Evolutionary conservation across 2,888 invertebrate genomes (phyloP).

Genomic region (Eubasilissa splendida): DNA sequence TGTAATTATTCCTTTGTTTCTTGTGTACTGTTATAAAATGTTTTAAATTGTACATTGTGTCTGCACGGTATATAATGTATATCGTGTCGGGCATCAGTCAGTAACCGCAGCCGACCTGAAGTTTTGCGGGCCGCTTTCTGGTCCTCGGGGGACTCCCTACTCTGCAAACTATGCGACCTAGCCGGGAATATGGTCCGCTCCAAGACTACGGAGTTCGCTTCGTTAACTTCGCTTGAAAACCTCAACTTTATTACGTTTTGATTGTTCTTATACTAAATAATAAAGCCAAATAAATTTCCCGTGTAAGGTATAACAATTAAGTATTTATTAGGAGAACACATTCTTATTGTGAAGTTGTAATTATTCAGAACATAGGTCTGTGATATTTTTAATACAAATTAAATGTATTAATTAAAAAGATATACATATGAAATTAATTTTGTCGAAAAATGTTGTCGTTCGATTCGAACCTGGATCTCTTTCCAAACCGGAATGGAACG

Average conservation of each 20-base stretch:
- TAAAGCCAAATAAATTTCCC: background rate
- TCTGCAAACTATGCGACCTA: slow-evolving; percentile 22
- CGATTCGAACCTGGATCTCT: no score
- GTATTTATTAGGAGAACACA: no score
- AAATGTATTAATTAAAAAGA: no score
- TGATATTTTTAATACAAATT: no score
- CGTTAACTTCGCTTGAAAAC: slow-evolving; percentile 18
- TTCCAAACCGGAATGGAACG: no score
- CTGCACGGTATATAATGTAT: background rate
- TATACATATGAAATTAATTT: no score
- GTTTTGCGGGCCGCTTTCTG: slow-evolving; percentile 27
- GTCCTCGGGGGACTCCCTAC: background rate
- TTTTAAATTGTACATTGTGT: background rate
- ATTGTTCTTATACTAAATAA: slow-evolving; percentile 22
- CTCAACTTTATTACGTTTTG: slow-evolving; percentile 27
- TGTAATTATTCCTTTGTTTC: background rate
- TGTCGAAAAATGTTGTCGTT: no score
- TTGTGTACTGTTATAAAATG: no score
- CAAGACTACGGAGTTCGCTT: slow-evolving; percentile 27
- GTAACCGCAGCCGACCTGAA: slow-evolving; percentile 8
- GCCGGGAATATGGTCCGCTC: slow-evolving; percentile 13
- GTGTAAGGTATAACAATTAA: no score
- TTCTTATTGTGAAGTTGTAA: no score
- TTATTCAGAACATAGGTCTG: no score
- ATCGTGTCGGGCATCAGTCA: slow-evolving; percentile 10